These are phyloP conservation scores for Camelus dromedarius DNA, from an alignment of 2,113 vertebrate species.

Conservation along the genomic window DNA sequence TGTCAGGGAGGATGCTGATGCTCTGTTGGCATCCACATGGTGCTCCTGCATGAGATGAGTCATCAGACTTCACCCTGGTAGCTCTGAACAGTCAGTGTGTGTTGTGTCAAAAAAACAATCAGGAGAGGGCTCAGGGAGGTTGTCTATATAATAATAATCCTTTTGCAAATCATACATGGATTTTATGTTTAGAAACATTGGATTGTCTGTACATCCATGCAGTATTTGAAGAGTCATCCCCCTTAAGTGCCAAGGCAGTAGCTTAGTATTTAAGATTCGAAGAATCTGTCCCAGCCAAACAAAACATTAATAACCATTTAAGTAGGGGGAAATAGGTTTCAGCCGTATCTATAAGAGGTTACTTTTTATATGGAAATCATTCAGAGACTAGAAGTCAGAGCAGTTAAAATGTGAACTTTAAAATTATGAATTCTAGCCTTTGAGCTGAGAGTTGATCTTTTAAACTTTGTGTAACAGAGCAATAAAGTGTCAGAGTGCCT, in stretches of 20 bases:
- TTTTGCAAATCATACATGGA: background rate
- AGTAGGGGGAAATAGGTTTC: background rate
- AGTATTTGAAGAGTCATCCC: background rate
- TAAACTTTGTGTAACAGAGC: background rate
- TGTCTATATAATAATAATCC: background rate
- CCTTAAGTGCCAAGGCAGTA: background rate
- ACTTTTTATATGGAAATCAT: background rate
- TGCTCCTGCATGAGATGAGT: slow-evolving; percentile 83
- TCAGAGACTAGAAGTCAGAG: background rate
- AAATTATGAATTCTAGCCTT: background rate
- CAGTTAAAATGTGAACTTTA: background rate
- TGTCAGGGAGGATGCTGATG: background rate
- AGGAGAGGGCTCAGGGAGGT: slow-evolving; percentile 38
- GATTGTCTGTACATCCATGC: background rate
- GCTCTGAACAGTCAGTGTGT: slow-evolving; percentile 12
- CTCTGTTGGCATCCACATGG: background rate
- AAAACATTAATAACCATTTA: background rate
- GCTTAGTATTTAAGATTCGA: background rate
- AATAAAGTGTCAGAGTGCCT: background rate
- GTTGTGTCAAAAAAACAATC: background rate
- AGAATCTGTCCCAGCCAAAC: background rate
- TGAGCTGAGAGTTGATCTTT: background rate
- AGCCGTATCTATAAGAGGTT: background rate
- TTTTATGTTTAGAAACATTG: background rate
- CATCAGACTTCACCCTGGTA: slow-evolving; percentile 64